A percentile compares a stretch with the other conserved stretches of the same genome.
Evolutionary conservation across 1,140 invertebrate species (phyloP).

Genomic region (Hyles vespertilio): DNA sequence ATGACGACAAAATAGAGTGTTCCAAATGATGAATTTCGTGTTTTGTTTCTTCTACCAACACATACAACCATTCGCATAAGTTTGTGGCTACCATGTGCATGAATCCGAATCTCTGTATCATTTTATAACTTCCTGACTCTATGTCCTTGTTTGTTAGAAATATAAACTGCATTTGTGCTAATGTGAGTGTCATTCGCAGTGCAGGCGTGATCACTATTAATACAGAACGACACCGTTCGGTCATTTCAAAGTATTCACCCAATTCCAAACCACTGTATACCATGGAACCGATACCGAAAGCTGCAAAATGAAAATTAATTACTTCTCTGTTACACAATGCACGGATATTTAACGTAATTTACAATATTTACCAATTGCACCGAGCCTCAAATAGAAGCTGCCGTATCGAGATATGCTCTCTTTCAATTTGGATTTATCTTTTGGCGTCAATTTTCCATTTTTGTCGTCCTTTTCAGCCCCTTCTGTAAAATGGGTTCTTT

Average conservation of each 20-base stretch:
- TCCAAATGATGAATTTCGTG: constrained; percentile 84
- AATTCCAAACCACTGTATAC: constrained; percentile 84
- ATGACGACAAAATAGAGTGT: constrained; percentile 43
- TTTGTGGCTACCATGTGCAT: constrained; percentile 92
- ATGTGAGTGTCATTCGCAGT: constrained; percentile 79
- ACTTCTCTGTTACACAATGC: neutral
- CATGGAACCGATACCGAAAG: constrained; percentile 84
- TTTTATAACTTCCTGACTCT: constrained; percentile 77
- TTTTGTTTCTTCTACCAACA: constrained; percentile 88
- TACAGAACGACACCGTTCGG: constrained; percentile 76
- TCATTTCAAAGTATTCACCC: constrained; percentile 81
- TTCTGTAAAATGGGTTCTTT: constrained; percentile 32
- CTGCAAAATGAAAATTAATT: constrained; percentile 52
- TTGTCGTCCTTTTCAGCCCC: constrained; percentile 51
- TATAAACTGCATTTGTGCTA: constrained; percentile 84
- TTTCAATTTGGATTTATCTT: constrained; percentile 61
- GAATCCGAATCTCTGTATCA: constrained; percentile 84
- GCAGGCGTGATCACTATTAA: constrained; percentile 78
- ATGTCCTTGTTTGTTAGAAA: constrained; percentile 83
- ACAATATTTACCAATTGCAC: constrained; percentile 79
- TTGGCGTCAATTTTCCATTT: constrained; percentile 47
- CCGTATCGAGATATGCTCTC: constrained; percentile 76
- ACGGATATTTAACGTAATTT: constrained; percentile 11
- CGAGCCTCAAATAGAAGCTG: constrained; percentile 88
- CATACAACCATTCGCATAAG: constrained; percentile 88